phyloP scores from a whole-genome alignment of 2,888 invertebrate genomes.

The Sinohyriopsis cumingii region DNA sequence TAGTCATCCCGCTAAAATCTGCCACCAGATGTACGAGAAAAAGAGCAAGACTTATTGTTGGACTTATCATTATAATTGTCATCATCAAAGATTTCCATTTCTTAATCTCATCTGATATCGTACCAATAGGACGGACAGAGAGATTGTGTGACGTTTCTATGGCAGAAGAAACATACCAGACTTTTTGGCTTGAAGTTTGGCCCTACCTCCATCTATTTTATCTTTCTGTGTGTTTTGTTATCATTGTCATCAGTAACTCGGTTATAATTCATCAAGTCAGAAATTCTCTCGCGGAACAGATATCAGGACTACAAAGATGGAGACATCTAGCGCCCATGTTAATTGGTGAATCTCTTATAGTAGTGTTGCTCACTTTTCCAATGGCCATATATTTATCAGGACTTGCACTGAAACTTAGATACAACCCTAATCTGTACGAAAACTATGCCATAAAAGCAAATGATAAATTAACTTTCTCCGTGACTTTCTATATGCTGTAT shows the following conservation, averaged over 20 bases:
- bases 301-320: slow-evolving; percentile 22
- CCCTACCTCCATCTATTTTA: slow-evolving; percentile 51
- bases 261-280: slow-evolving; percentile 45
- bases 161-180: slow-evolving; percentile 25
- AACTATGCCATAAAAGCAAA: slow-evolving; percentile 30
- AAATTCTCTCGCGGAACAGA: slow-evolving; percentile 30
- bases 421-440: slow-evolving; percentile 34
- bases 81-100: slow-evolving; percentile 52
- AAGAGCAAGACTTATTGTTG: slow-evolving; percentile 41
- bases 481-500: slow-evolving; percentile 56
- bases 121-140: slow-evolving; percentile 36
- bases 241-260: slow-evolving; percentile 48
- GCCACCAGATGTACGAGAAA: slow-evolving; percentile 37
- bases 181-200: slow-evolving; percentile 47
- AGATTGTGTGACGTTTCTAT: slow-evolving; percentile 51
- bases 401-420: slow-evolving; percentile 28
- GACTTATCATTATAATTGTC: slow-evolving; percentile 31
- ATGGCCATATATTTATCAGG: slow-evolving; percentile 46
- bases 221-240: slow-evolving; percentile 41
- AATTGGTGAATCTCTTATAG: slow-evolving; percentile 48
- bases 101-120: slow-evolving; percentile 44
- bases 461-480: slow-evolving; percentile 46
- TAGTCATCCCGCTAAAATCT: slow-evolving; percentile 48
- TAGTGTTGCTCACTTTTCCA: slow-evolving; percentile 53
- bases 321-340: slow-evolving; percentile 53